Conservation (phyloP, 2,797 vertebrate genomes). For the Choloepus didactylus region DNA sequence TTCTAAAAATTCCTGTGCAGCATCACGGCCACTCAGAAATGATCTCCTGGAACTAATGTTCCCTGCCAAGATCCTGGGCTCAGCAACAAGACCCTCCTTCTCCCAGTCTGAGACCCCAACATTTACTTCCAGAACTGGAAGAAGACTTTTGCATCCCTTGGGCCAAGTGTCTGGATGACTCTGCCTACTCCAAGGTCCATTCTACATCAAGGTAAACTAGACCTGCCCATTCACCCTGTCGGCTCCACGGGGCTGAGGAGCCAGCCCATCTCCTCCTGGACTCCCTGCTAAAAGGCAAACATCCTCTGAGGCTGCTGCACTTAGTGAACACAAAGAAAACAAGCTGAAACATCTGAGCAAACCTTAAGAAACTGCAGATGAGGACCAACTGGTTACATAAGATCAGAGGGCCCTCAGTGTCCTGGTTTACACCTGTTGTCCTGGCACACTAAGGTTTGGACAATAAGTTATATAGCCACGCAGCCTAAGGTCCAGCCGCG, state of each 20-base stretch:
- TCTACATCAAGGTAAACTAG: neutral
- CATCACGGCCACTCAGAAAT: neutral
- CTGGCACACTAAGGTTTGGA: too few relatives aligned
- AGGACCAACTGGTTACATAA: neutral
- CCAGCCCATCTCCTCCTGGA: neutral
- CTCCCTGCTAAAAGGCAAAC: neutral
- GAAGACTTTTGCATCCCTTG: neutral
- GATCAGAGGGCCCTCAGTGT: neutral
- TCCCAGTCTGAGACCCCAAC: rapidly evolving
- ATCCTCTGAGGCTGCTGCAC: neutral
- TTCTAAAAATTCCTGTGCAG: neutral
- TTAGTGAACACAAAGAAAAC: neutral
- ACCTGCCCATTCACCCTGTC: neutral
- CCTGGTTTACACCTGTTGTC: neutral
- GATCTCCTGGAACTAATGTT: neutral
- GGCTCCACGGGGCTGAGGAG: neutral
- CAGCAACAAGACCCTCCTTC: neutral
- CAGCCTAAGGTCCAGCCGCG: too few relatives aligned
- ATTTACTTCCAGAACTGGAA: neutral
- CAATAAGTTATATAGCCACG: too few relatives aligned
- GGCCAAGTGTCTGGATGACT: neutral
- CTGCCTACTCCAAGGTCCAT: neutral
- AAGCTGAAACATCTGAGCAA: neutral
- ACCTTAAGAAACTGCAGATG: neutral
- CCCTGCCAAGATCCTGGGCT: neutral